A percentile compares a stretch with the other conserved stretches of the same genome.
phyloP scores from a whole-genome alignment of 2,888 invertebrate species.

The Drosophila siamana region DNA sequence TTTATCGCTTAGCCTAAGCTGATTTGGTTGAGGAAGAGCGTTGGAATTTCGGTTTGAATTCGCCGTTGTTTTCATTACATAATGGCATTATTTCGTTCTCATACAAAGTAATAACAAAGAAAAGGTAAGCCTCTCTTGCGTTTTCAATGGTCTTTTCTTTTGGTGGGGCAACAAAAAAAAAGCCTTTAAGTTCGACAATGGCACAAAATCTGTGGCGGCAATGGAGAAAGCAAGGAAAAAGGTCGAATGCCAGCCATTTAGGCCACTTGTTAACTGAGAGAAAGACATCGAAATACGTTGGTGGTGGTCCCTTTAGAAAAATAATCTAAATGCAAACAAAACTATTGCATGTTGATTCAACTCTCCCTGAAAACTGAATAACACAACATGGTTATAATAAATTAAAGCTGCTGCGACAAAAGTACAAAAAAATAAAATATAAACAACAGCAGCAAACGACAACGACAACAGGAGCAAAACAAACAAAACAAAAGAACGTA shows the following conservation, averaged over 20 bases:
- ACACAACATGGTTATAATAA: constrained; percentile 32
- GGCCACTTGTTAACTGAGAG: constrained; percentile 34
- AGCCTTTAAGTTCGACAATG: constrained; percentile 43
- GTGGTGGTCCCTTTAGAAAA: constrained; percentile 18
- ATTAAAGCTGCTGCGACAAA: constrained; percentile 51
- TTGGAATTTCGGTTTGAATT: constrained; percentile 1
- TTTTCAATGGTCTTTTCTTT: constrained; percentile 7
- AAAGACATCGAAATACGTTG: constrained; percentile 16
- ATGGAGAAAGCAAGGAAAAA: constrained; percentile 20
- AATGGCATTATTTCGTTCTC: constrained; percentile 23
- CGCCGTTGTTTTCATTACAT: constrained; percentile 25
- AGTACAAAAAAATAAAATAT: constrained; percentile 8
- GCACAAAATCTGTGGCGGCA: constrained; percentile 22
- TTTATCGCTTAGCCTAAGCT: not conserved
- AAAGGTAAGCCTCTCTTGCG: constrained; percentile 10
- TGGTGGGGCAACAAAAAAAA: constrained; percentile 9
- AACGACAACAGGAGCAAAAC: constrained; percentile 6
- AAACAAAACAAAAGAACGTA: constrained; percentile 25
- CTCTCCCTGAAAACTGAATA: constrained; percentile 23
- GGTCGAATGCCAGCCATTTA: constrained; percentile 40
- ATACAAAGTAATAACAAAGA: constrained; percentile 11
- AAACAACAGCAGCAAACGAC: constrained; percentile 6
- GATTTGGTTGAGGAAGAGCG: constrained; percentile 1
- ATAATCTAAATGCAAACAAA: constrained; percentile 76
- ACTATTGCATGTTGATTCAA: constrained; percentile 46